These are phyloP conservation scores for Meriones psammophilus DNA, from an alignment of 2,797 vertebrate genomes.

Conservation along the genomic window DNA sequence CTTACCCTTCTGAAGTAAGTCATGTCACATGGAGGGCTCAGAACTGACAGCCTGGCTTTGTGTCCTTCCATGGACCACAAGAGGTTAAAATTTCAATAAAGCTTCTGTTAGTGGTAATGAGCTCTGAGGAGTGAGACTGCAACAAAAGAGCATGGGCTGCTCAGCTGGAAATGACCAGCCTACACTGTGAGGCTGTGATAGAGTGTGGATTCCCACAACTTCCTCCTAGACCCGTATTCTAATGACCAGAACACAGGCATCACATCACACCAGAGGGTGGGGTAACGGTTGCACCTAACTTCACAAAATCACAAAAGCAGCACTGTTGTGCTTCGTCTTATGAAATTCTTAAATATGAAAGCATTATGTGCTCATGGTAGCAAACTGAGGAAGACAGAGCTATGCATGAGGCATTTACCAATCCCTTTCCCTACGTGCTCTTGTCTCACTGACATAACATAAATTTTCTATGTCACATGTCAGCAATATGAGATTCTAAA, in stretches of 20 bases:
- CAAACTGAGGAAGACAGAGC: neutral
- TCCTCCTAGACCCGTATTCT: neutral
- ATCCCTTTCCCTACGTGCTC: neutral
- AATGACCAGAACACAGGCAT: neutral
- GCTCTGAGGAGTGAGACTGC: neutral
- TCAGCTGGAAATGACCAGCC: neutral
- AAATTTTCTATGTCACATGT: neutral
- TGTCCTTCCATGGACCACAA: neutral
- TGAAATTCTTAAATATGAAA: slow-evolving; percentile 11
- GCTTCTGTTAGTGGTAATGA: neutral
- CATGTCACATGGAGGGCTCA: neutral
- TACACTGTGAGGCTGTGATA: neutral
- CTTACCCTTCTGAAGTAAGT: neutral
- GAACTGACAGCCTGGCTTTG: neutral
- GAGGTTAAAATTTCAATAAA: neutral
- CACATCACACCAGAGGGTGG: neutral
- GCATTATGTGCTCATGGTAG: neutral
- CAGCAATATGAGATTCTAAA: neutral
- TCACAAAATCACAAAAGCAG: neutral
- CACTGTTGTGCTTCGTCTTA: neutral
- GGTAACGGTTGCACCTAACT: neutral
- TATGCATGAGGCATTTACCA: neutral
- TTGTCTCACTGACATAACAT: neutral
- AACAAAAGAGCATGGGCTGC: neutral
- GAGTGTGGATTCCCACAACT: neutral